These are phyloP conservation scores for Neoaliturus tenellus DNA, from an alignment of 2,888 invertebrate genomes.

Conservation along the genomic window DNA sequence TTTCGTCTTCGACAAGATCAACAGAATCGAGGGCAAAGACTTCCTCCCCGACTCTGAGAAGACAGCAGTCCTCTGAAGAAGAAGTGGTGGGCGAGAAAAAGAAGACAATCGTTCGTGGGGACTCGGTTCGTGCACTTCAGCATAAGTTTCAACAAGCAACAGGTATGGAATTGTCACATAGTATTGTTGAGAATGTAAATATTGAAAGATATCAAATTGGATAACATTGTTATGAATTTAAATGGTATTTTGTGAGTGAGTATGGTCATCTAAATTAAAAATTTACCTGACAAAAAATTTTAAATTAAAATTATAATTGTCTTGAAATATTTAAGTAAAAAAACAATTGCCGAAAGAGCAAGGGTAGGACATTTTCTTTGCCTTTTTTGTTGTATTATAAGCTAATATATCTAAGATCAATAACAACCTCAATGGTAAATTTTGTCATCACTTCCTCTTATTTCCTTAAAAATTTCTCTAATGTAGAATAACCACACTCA, in stretches of 20 bases:
- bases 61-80: constrained; percentile 68
- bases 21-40: constrained; percentile 17
- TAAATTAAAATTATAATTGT: no score
- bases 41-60: constrained; percentile 40
- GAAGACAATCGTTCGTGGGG: constrained; percentile 71
- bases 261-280: no score
- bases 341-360: no score
- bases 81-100: constrained; percentile 65
- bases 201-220: not conserved
- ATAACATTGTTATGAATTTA: not conserved
- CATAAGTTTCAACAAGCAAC: constrained; percentile 86
- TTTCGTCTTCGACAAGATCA: constrained; percentile 15
- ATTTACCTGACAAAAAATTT: no score
- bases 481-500: not conserved
- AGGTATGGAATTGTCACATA: constrained; percentile 70
- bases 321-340: no score
- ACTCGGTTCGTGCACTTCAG: constrained; percentile 86
- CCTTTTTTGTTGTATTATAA: no score
- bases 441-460: no score
- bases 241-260: not conserved
- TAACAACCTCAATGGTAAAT: no score
- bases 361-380: no score
- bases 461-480: not conserved
- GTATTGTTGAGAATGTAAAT: not conserved
- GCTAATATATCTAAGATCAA: no score